Base-by-base conservation (phyloP, 1,140 invertebrate genomes). In the Reticulitermes speratus region DNA sequence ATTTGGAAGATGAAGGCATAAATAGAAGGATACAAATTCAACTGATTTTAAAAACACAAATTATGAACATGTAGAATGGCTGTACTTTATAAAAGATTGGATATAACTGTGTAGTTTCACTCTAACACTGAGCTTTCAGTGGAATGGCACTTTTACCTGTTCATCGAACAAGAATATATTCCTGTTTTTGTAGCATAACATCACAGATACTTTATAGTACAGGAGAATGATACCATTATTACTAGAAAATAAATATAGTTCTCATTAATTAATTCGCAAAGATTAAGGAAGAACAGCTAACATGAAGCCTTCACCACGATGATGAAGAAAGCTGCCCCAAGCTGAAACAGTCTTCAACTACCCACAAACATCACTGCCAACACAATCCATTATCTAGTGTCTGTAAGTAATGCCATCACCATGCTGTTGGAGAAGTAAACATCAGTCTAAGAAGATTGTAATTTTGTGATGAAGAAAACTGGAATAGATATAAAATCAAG, bases 301-400 rank as follows among this genome's bases (percentile, higher is more conserved):
- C 65, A 75, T 75, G n/a, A n/a, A 75, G n/a, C 65, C 65, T 75
- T 75, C 65, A 75, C 65, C 65, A 14, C 30, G 25, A 30, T 30
- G 25, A 25, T 75, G n/a, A 75, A 25, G n/a, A 75, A 75, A 75
- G 65, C 65, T 30, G 65, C 65, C 59, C 59, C 65, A 75, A 75
- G 65, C 65, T 75, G 65, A 30, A 75, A 75, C 25, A 75, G n/a
- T 75, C 65, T 75, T 75, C n/a, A 75, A 25, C 65, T 75, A 75
- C n/a, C 65, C 65, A 75, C 25, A 75, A n/a, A 75, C 30, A 2
- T 75, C 30, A 75, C 65, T 75, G 25, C 25, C 65, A 87, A 86
- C 82, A 86, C 44, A 87, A 82, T n/a, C 59, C 84, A 87, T 48
- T 44, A 86, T 9, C 75, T 45, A 83, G 11, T n/a, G 48, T 32